Percentiles rank a stretch among this genome's conserved stretches.
phyloP scores from a whole-genome alignment of 1,140 invertebrate species.

The Reticulitermes speratus region DNA sequence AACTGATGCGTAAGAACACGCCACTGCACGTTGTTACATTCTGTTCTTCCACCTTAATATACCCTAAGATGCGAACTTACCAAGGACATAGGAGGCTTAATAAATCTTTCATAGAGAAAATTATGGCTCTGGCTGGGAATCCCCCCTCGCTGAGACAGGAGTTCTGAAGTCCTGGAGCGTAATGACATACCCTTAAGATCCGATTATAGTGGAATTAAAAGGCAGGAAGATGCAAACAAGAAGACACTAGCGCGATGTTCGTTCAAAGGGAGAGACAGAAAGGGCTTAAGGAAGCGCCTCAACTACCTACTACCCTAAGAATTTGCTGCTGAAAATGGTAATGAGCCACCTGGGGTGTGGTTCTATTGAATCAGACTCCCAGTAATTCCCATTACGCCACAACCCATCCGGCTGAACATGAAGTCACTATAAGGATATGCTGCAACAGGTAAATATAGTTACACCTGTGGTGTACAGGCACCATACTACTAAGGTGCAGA shows the following conservation, averaged over 20 bases:
- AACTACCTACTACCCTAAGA: not conserved
- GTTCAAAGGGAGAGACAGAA: not conserved
- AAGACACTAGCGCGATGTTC: not conserved
- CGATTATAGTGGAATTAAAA: conserved; percentile 15
- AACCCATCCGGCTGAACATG: no score
- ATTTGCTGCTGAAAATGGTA: not conserved
- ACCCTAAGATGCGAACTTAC: not conserved
- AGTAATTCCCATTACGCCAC: no score
- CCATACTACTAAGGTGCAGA: no score
- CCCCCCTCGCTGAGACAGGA: not conserved
- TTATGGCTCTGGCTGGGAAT: conserved; percentile 2
- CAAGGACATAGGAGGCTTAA: conserved; percentile 9
- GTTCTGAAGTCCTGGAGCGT: not conserved
- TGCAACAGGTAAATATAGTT: no score
- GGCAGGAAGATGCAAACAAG: conserved; percentile 8
- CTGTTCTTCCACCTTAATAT: not conserved
- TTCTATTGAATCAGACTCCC: no score
- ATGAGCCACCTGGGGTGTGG: no score
- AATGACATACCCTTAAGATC: conserved; percentile 18
- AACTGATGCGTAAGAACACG: no score
- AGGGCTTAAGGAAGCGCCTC: not conserved
- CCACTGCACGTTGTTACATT: no score
- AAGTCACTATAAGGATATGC: no score
- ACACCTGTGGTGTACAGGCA: no score
- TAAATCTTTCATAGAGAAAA: conserved; percentile 11